A percentile compares a stretch with the other conserved stretches of the same genome.
Evolutionary conservation across 1,140 invertebrate genomes (phyloP).

Genomic region (Polypedilum vanderplanki): DNA sequence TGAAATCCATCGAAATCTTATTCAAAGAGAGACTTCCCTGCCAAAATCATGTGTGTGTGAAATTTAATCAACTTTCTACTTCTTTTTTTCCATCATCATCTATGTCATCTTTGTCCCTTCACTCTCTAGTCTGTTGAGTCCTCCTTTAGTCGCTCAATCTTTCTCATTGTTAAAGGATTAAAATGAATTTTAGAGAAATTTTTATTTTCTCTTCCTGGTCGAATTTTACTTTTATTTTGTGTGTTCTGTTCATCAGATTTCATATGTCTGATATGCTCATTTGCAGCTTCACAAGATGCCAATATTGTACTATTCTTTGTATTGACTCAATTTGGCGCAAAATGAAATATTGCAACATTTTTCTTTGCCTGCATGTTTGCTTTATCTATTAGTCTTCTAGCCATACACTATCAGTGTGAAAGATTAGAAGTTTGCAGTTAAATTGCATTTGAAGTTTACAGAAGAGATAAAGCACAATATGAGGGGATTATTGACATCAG

Average conservation of each 20-base stretch:
- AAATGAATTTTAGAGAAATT: background rate
- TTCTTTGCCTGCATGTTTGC: background rate
- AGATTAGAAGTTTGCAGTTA: background rate
- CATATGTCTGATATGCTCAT: background rate
- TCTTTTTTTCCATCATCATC: background rate
- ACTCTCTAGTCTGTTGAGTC: background rate
- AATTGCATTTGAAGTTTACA: conserved; percentile 24
- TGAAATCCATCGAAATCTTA: no score
- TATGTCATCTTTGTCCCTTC: background rate
- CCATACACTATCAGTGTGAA: background rate
- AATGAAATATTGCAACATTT: background rate
- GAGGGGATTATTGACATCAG: conserved; percentile 1
- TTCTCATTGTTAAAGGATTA: conserved; percentile 26
- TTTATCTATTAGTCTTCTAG: conserved; percentile 21
- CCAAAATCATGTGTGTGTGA: conserved; percentile 9
- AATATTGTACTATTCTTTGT: background rate
- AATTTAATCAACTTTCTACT: conserved; percentile 27
- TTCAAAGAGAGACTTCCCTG: no score
- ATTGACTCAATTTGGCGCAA: conserved; percentile 14
- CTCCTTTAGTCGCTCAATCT: background rate
- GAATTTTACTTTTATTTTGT: background rate
- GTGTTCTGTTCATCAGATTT: background rate
- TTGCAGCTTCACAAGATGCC: conserved; percentile 21
- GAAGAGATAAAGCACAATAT: conserved; percentile 7
- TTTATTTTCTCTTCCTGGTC: conserved; percentile 15